Base-by-base conservation (phyloP, 2,797 vertebrate genomes). In the Naso thynnoides region DNA sequence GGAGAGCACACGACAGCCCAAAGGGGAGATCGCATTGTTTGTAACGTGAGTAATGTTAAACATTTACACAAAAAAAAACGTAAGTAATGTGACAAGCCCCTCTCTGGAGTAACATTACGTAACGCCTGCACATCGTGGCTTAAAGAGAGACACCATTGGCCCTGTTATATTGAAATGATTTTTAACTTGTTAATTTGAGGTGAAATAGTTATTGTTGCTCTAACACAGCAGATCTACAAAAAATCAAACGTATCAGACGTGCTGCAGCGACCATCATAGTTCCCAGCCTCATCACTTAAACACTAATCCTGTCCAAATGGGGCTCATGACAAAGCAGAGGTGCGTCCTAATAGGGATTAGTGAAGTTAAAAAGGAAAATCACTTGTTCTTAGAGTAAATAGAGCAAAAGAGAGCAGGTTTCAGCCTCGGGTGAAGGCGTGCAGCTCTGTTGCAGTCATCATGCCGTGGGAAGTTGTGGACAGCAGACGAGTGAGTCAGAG, bases 401-500 rank as follows among this genome's bases (percentile, higher is more conserved):
- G 29, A 52, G 73, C 53, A n/a, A 56, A 23, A 19, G 19, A 38
- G 16, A 45, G 44, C 52, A 42, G 53, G 23, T n/a, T 15, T 63
- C 26, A 50, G 33, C 44, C 44, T 4, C 4, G 19, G 49, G 58
- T 38, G 69, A 71, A 7, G 33, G 52, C 44, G 24, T 7, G 5
- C 52, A 11, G 52, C 69, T 39, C 59, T 2, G 3, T 15, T 10
- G 68, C 41, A 23, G 60, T 56, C 60, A 50, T 49, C 38, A 1
- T 36, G 53, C 11, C 27, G 19, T 39, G 48, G 63, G 61, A 58
- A 44, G 21, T 16, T 14, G 54, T 1, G 44, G 26, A 52, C 31
- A 27, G 57, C 26, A 76, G 60, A 65, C 38, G 24, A 27, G 47
- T 64, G 67, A 74, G 50, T 82, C 76, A 68, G 21, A 36, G 24